These are phyloP conservation scores for Oophaga sylvatica DNA, from an alignment of 2,797 vertebrate genomes.

Conservation along the genomic window DNA sequence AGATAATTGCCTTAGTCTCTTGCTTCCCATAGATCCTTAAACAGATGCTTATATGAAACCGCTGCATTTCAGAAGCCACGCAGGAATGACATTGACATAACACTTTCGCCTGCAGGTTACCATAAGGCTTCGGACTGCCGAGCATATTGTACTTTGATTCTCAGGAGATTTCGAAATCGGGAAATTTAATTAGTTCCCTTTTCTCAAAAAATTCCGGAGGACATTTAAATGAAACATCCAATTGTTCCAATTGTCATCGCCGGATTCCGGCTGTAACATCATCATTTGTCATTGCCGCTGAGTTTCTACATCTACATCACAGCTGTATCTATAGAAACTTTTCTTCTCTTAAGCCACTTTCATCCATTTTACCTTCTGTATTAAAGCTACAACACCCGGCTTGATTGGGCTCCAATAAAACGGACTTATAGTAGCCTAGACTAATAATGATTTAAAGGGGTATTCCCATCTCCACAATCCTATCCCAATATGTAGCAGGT, in stretches of 20 bases:
- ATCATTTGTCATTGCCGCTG: conserved; percentile 28
- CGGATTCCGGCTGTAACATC: neutral
- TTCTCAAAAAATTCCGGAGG: conserved; percentile 4
- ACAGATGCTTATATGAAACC: neutral
- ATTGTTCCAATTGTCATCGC: conserved; percentile 38
- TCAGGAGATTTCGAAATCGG: conserved; percentile 5
- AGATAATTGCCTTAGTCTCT: conserved; percentile 15
- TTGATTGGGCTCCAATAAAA: neutral
- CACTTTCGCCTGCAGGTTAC: conserved; percentile 29
- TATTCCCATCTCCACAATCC: no score
- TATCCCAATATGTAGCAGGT: no score
- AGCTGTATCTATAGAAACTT: neutral
- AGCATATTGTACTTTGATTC: conserved; percentile 12
- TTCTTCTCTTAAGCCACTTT: neutral
- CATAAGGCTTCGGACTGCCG: neutral
- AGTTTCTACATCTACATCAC: neutral
- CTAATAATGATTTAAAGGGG: no score
- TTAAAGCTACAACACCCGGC: neutral
- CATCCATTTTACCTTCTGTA: neutral
- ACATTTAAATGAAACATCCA: conserved; percentile 21
- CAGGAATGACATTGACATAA: conserved; percentile 29
- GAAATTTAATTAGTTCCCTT: conserved; percentile 36
- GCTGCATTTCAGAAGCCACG: neutral
- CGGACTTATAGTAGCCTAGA: no score
- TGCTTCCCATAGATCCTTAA: conserved; percentile 7